Percentiles rank a stretch among this genome's conserved stretches.
phyloP scores from a whole-genome alignment of 2,888 invertebrate genomes.

The Labia minor region DNA sequence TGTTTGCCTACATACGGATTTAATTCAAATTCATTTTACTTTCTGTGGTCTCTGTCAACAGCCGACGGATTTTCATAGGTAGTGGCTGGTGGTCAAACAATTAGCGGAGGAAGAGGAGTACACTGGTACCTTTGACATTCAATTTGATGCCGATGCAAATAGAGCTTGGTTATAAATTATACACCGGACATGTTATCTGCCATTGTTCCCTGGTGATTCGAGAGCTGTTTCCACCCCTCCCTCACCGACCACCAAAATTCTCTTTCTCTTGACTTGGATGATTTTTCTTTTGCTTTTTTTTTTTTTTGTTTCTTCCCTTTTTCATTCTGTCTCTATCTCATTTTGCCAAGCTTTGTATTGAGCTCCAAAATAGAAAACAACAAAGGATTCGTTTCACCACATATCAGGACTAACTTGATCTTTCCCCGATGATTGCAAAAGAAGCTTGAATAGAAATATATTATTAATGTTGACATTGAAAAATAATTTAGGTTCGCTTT shows the following conservation, averaged over 20 bases:
- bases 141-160: constrained; percentile 1
- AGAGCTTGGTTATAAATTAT: not conserved
- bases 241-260: not conserved
- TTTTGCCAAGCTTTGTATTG: not conserved
- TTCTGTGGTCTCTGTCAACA: constrained; percentile 2
- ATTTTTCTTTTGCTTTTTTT: not conserved
- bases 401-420: not conserved
- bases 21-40: constrained; percentile 8
- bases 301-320: not conserved
- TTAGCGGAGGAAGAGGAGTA: not conserved
- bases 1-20: not conserved
- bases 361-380: not conserved
- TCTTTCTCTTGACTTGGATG: not conserved
- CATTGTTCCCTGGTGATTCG: not conserved
- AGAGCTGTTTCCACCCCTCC: not conserved
- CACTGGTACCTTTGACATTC: not conserved
- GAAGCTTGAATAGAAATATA: not conserved
- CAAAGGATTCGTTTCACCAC: not conserved
- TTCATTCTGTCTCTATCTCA: not conserved
- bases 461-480: constrained; percentile 5
- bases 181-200: not conserved
- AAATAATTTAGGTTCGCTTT: not conserved
- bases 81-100: not conserved
- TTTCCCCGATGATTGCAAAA: not conserved
- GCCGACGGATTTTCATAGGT: not conserved